Conservation (phyloP, 2,888 invertebrate genomes). For the Erpobdella octoculata region DNA sequence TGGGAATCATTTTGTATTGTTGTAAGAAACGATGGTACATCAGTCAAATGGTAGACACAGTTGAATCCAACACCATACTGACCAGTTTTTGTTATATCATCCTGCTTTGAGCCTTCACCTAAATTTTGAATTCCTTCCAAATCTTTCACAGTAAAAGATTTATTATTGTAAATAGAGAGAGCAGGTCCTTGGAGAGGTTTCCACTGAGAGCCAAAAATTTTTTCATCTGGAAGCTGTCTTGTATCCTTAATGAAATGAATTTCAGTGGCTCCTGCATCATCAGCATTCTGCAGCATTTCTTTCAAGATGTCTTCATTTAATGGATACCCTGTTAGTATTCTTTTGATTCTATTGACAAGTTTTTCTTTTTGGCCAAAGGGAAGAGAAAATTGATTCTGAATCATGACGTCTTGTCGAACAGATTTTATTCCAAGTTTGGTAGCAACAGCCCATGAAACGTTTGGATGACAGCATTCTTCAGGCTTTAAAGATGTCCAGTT, state of each 20-base stretch:
- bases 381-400: conserved; percentile 1
- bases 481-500: conserved; percentile 26
- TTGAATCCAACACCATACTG: conserved; percentile 39
- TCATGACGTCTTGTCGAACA: conserved; percentile 11
- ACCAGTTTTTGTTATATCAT: conserved; percentile 35
- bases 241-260: conserved; percentile 43
- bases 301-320: conserved; percentile 41
- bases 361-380: conserved; percentile 32
- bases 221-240: conserved; percentile 34
- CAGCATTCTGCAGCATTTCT: conserved; percentile 46
- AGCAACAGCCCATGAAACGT: conserved; percentile 35
- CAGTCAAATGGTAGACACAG: conserved; percentile 38
- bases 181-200: conserved; percentile 37
- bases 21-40: conserved; percentile 36
- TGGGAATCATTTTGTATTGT: neutral
- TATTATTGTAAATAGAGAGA: conserved; percentile 37
- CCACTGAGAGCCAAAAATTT: conserved; percentile 36
- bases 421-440: conserved; percentile 36
- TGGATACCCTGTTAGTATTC: conserved; percentile 32
- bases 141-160: conserved; percentile 35
- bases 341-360: conserved; percentile 28
- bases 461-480: conserved; percentile 9
- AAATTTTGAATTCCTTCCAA: conserved; percentile 36
- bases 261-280: conserved; percentile 44
- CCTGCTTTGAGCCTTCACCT: conserved; percentile 37